Evolutionary conservation across 2,797 vertebrate genomes (phyloP).

Genomic region (Kryptopterus vitreolus): DNA sequence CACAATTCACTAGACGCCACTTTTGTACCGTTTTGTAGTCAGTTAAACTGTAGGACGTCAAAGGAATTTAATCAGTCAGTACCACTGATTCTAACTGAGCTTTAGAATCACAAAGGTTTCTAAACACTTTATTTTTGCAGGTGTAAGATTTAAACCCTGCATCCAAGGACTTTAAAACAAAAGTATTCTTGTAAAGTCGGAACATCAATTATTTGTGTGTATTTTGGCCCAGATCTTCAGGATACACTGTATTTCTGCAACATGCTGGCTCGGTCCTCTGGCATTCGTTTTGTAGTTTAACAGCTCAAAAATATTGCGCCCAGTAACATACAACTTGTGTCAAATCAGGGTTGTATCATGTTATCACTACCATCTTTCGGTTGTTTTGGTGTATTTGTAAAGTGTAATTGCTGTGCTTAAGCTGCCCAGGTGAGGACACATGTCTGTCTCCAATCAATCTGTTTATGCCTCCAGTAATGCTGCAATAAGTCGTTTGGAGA

Average conservation of each 20-base stretch:
- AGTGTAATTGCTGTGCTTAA: not conserved
- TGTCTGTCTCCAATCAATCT: not conserved
- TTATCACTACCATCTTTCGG: not conserved
- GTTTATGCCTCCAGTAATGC: not conserved
- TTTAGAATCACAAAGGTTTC: not conserved
- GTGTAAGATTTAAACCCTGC: not conserved
- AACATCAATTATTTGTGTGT: not conserved
- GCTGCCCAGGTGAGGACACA: not conserved
- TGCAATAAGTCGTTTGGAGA: not conserved
- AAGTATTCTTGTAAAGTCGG: not conserved
- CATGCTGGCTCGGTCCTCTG: not conserved
- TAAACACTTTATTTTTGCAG: not conserved
- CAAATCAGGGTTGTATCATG: not conserved
- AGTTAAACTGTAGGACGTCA: not conserved
- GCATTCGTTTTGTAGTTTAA: slow-evolving; percentile 5
- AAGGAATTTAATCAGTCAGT: not conserved
- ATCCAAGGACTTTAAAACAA: not conserved
- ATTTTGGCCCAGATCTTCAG: slow-evolving; percentile 7
- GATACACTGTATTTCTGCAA: not conserved
- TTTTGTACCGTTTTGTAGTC: not conserved
- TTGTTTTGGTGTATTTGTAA: not conserved
- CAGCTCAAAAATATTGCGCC: not conserved
- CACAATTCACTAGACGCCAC: not conserved
- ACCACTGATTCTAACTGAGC: not conserved
- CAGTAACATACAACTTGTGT: not conserved